Evolutionary conservation across 2,888 invertebrate species (phyloP).

Genomic region (Drosophila hamatofila): DNA sequence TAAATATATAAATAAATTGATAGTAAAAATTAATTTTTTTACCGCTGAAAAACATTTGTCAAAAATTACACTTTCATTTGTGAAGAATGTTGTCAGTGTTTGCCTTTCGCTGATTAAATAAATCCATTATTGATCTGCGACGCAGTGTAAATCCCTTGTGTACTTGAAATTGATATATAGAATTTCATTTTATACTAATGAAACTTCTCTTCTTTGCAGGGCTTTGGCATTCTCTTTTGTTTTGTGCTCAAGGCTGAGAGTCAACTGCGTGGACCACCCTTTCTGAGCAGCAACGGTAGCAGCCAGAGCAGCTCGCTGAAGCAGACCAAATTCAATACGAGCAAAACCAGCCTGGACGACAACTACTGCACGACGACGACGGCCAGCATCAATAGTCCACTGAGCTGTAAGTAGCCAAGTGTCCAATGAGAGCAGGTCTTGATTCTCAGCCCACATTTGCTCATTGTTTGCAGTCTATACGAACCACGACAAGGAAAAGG

Average conservation of each 20-base stretch:
- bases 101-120: no score
- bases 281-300: slow-evolving; percentile 67
- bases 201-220: slow-evolving; percentile 64
- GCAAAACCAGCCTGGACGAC: slow-evolving; percentile 84
- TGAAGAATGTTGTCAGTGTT: no score
- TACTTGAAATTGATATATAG: neutral
- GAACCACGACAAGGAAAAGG: slow-evolving; percentile 84
- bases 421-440: neutral
- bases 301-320: slow-evolving; percentile 72
- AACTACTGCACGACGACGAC: slow-evolving; percentile 84
- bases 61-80: no score
- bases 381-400: slow-evolving; percentile 84
- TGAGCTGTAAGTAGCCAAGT: slow-evolving; percentile 83
- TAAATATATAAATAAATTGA: no score
- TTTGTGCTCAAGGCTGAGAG: slow-evolving; percentile 85
- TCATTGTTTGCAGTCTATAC: slow-evolving; percentile 81
- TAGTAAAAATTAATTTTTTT: no score
- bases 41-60: no score
- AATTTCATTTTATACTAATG: neutral
- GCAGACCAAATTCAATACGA: slow-evolving; percentile 81
- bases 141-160: no score
- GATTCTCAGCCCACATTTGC: neutral
- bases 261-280: slow-evolving; percentile 74
- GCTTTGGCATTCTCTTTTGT: slow-evolving; percentile 83
- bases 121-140: no score